phyloP scores from a whole-genome alignment of 2,888 invertebrate species.

The Euplagia quadripunctaria region DNA sequence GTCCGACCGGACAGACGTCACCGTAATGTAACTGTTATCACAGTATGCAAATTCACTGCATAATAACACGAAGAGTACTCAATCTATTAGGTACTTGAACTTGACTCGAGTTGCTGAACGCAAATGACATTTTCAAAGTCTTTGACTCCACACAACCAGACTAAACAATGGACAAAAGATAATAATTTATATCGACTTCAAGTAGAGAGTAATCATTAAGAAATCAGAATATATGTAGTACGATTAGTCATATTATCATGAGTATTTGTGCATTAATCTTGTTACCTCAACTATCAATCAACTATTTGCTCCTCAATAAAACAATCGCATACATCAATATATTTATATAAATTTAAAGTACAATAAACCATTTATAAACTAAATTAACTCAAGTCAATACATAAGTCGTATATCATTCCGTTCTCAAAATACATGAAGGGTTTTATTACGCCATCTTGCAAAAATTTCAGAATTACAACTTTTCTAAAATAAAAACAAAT shows the following conservation, averaged over 20 bases:
- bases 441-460: not conserved
- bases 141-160: slow-evolving; percentile 29
- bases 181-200: not conserved
- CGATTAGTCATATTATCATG: not conserved
- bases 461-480: not conserved
- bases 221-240: not conserved
- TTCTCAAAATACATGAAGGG: not conserved
- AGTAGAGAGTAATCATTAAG: not conserved
- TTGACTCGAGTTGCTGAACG: slow-evolving; percentile 70
- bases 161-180: not conserved
- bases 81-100: slow-evolving; percentile 77
- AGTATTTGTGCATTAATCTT: too few relatives aligned
- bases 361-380: too few relatives aligned
- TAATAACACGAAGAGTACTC: slow-evolving; percentile 65
- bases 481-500: not conserved
- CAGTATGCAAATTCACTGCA: slow-evolving; percentile 58
- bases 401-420: too few relatives aligned
- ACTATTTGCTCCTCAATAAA: not conserved
- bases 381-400: too few relatives aligned
- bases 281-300: too few relatives aligned
- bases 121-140: slow-evolving; percentile 51
- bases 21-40: slow-evolving; percentile 57
- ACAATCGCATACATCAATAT: not conserved
- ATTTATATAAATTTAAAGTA: not conserved
- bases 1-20: slow-evolving; percentile 68